Conservation (phyloP, 2,797 vertebrate species). For the Mareca penelope region DNA sequence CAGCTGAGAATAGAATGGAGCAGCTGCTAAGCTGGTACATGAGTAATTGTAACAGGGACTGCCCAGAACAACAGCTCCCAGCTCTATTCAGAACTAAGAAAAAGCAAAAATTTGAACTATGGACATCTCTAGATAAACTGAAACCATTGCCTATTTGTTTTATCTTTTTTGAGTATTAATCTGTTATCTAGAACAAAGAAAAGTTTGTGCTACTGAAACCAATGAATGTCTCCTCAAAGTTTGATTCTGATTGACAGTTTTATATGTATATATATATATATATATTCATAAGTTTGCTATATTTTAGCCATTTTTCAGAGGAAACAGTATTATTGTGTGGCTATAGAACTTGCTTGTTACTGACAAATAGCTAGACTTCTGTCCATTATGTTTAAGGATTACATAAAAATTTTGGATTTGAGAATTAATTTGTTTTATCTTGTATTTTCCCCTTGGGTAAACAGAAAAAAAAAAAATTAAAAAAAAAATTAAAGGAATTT, state of each 20-base stretch:
- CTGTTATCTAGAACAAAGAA: not conserved
- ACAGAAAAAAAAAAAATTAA: not conserved
- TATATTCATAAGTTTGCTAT: not conserved
- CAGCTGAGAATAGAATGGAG: not conserved
- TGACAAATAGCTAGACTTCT: not conserved
- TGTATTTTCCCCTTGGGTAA: not conserved
- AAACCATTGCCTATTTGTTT: not conserved
- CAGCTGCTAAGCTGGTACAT: not conserved
- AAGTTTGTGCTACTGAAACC: not conserved
- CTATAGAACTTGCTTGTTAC: not conserved
- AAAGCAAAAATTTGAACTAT: not conserved
- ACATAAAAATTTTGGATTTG: not conserved
- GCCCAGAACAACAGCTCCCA: not conserved
- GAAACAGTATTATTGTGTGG: accelerated
- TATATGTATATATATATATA: no score
- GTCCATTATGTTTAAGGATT: not conserved
- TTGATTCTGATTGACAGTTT: not conserved
- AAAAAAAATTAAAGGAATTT: not conserved
- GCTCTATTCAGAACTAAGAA: not conserved
- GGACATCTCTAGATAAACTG: not conserved
- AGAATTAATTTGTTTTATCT: not conserved
- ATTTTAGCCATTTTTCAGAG: not conserved
- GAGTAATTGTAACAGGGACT: not conserved
- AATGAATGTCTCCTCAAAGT: not conserved
- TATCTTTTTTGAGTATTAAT: not conserved